Conservation (phyloP, 2,888 invertebrate genomes). For the Plutella xylostella region DNA sequence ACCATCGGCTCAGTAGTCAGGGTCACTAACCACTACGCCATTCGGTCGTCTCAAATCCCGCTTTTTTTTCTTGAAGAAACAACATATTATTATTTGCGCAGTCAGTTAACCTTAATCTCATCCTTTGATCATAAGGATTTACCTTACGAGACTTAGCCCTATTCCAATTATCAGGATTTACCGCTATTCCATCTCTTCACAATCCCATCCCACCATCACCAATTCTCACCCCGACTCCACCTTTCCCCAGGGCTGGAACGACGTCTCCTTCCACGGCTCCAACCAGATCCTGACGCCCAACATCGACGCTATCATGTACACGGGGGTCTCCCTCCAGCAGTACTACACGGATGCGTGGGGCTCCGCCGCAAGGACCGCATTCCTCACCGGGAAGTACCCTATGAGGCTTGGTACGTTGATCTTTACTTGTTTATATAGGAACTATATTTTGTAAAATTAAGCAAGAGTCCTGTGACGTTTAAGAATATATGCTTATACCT, state of each 20-base stretch:
- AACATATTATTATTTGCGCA: too few relatives aligned
- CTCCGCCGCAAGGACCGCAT: slow-evolving; percentile 80
- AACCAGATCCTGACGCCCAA: slow-evolving; percentile 88
- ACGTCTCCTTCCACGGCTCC: slow-evolving; percentile 87
- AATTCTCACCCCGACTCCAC: slow-evolving; percentile 2
- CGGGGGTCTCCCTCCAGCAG: slow-evolving; percentile 82
- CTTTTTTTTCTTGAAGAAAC: too few relatives aligned
- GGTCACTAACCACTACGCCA: too few relatives aligned
- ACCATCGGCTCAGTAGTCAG: too few relatives aligned
- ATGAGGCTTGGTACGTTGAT: slow-evolving; percentile 74
- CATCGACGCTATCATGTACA: slow-evolving; percentile 84
- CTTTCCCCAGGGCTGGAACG: slow-evolving; percentile 82
- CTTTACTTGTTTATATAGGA: too few relatives aligned
- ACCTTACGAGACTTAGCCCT: not conserved
- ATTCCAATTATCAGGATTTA: not conserved
- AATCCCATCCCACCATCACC: not conserved
- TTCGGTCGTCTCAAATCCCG: too few relatives aligned
- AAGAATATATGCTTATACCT: too few relatives aligned
- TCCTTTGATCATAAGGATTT: too few relatives aligned
- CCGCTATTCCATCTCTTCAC: not conserved
- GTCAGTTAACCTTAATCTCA: too few relatives aligned
- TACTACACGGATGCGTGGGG: slow-evolving; percentile 85
- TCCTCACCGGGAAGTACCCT: slow-evolving; percentile 86
- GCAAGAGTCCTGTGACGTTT: too few relatives aligned
- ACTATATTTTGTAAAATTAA: too few relatives aligned